Base-by-base conservation (phyloP, 1,140 invertebrate genomes). In the Anthonomus grandis region DNA sequence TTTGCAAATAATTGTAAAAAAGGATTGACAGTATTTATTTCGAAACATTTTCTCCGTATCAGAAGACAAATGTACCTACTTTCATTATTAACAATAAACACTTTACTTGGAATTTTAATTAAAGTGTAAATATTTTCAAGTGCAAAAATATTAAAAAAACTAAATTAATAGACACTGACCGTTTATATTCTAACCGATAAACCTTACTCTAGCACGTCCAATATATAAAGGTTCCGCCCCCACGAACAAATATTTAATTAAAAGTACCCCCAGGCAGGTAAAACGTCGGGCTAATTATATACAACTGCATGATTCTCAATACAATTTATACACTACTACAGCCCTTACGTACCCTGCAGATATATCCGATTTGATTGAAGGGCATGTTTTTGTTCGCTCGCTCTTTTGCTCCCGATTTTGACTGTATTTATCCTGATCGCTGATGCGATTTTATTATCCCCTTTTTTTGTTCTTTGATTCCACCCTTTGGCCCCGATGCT, bases 381-480 rank as follows among this genome's bases (percentile, higher is more conserved):
- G 44, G 52, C 27, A 23, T 45, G 42, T 45, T 45, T 45, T 45
- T 45, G 42, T 46, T 46, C 34, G 31, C 34, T 24, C 5, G 4
- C 13, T 18, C 12, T 39, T 46, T 55, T 55, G 21, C 21, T 45
- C 8, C 34, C 15, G 41, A 46, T 27, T 45, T 31, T 44, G 25
- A 13, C 25, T 19, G 21, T 55, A 27, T 54, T 45, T 54, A 24
- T 44, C 19, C 24, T 41, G 50, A 42, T 52, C 50, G 22, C 8
- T 52, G 50, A 38, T 52, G 50, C 50, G 50, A 42, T 52, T 52
- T 52, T 52, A 52, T 52, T 52, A 52, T 52, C n/a, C n/a, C n/a
- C n/a, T n/a, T n/a, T n/a, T n/a, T n/a, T n/a, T n/a, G 19, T 48
- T 22, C 42, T 45, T 23, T 45, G n/a, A 41, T 27, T 15, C 4